Conservation (phyloP, 2,888 invertebrate genomes). For the Synergus laeviventris region DNA sequence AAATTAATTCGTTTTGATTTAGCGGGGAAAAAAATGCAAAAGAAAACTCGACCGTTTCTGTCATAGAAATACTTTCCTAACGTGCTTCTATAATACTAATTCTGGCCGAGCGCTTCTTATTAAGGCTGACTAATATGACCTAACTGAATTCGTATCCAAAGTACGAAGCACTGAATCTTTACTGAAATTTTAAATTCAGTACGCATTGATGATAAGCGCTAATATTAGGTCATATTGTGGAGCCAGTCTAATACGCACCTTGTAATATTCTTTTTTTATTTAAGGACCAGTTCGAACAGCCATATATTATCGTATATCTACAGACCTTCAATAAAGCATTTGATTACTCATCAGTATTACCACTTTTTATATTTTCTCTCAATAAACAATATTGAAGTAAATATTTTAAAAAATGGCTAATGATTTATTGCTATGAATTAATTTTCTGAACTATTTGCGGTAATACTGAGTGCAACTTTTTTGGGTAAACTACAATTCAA, state of each 20-base stretch:
- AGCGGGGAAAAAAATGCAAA: conserved; percentile 49
- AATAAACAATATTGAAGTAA: neutral
- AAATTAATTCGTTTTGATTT: conserved; percentile 67
- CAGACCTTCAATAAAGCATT: neutral
- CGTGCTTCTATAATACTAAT: conserved; percentile 50
- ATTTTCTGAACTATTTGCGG: neutral
- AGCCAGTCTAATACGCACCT: conserved; percentile 41
- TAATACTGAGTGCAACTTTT: conserved; percentile 32
- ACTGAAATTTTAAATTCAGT: no score
- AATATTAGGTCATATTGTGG: no score
- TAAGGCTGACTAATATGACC: neutral
- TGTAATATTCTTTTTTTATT: conserved; percentile 39
- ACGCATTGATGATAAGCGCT: no score
- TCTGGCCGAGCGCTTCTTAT: conserved; percentile 55
- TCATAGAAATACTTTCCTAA: conserved; percentile 49
- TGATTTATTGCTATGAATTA: neutral
- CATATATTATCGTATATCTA: conserved; percentile 28
- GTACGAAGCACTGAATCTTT: no score
- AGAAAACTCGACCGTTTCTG: conserved; percentile 51
- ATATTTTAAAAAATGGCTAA: neutral
- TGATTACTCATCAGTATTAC: conserved; percentile 23
- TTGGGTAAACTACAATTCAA: conserved; percentile 32
- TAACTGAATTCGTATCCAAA: no score
- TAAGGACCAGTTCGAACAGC: conserved; percentile 48
- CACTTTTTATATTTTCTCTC: neutral